phyloP scores from a whole-genome alignment of 1,140 invertebrate genomes.

The Zaprionus ornatus region DNA sequence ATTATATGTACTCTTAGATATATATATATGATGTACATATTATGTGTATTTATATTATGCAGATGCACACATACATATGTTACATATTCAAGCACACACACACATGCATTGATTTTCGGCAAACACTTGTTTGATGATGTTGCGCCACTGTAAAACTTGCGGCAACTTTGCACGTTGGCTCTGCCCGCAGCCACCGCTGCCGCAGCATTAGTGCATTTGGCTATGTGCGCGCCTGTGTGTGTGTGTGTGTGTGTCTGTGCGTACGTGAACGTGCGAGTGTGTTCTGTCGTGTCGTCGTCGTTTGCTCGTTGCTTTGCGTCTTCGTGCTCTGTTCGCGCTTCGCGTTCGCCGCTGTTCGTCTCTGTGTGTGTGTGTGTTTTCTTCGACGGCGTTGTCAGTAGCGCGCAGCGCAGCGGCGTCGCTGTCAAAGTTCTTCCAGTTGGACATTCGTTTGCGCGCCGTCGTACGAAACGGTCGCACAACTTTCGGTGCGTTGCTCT shows the following conservation, averaged over 20 bases:
- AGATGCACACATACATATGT: neutral
- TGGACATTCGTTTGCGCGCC: slow-evolving; percentile 79
- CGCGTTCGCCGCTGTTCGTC: slow-evolving; percentile 34
- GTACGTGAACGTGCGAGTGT: neutral
- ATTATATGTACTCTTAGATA: neutral
- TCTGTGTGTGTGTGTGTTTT: slow-evolving; percentile 36
- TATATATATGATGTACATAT: neutral
- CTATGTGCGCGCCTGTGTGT: neutral
- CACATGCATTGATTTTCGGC: neutral
- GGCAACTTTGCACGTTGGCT: slow-evolving; percentile 24
- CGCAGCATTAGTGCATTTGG: slow-evolving; percentile 30
- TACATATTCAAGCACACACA: neutral
- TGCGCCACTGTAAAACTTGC: slow-evolving; percentile 26
- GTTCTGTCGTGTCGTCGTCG: neutral
- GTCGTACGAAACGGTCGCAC: slow-evolving; percentile 80
- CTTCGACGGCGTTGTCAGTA: slow-evolving; percentile 27
- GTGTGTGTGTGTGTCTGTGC: slow-evolving; percentile 9
- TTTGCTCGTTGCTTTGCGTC: slow-evolving; percentile 8
- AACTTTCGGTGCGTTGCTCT: slow-evolving; percentile 72
- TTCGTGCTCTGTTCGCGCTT: slow-evolving; percentile 41
- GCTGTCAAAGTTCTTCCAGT: slow-evolving; percentile 66
- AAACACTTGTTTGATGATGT: slow-evolving; percentile 15
- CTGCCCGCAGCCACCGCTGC: slow-evolving; percentile 4
- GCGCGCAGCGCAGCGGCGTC: slow-evolving; percentile 32
- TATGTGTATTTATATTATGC: neutral